Conservation (phyloP, 92 coral and sea anemone species). For the Diadumene lineata region DNA sequence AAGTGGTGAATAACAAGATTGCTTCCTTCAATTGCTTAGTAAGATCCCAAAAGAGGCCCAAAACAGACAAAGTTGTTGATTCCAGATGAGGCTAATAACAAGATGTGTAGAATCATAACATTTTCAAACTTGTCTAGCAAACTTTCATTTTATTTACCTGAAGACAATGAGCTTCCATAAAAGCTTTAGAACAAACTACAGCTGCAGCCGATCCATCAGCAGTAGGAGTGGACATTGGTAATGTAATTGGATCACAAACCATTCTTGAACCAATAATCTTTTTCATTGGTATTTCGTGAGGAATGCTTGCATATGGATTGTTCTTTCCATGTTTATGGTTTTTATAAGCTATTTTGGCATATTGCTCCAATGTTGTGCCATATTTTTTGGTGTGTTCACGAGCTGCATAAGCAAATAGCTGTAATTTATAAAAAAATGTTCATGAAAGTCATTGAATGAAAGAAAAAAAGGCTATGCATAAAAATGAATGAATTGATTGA, state of each 20-base stretch:
- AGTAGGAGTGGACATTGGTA: conserved; percentile 82
- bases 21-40: too few relatives aligned
- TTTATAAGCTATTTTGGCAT: conserved; percentile 71
- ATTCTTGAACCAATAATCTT: conserved; percentile 46
- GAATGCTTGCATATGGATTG: conserved; percentile 72
- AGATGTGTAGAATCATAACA: too few relatives aligned
- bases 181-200: conserved; percentile 70
- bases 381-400: conserved; percentile 72
- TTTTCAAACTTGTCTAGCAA: too few relatives aligned
- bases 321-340: conserved; percentile 71
- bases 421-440: not conserved
- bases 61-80: too few relatives aligned
- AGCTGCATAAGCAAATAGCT: conserved; percentile 86
- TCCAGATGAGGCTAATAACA: too few relatives aligned
- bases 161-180: conserved; percentile 65
- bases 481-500: too few relatives aligned
- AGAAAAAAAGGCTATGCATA: too few relatives aligned
- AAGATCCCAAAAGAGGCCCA: too few relatives aligned
- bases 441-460: too few relatives aligned
- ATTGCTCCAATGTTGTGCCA: conserved; percentile 72
- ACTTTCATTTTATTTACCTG: conserved; percentile 38
- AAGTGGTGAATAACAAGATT: too few relatives aligned
- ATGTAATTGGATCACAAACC: conserved; percentile 66
- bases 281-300: conserved; percentile 58
- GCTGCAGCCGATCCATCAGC: conserved; percentile 92